Evolutionary conservation across 2,888 invertebrate species (phyloP), one percentile per base, ranked within the genome.

Genomic region (Drosophila quinaria): DNA sequence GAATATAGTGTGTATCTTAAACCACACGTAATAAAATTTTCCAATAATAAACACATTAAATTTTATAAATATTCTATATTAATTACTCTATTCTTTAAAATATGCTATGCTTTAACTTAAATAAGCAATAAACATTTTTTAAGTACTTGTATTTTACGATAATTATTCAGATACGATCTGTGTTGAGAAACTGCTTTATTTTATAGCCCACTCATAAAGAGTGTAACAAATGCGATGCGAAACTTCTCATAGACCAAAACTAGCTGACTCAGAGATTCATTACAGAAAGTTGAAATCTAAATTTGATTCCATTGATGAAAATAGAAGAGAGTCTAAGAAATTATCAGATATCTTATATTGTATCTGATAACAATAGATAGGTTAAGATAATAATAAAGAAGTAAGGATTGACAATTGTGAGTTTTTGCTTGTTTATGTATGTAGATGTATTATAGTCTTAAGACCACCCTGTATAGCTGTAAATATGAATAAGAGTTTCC

Each of bases 401-500:
- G 0, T 33, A 11, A 0, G 33, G 4, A 4, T 11, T 11, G 4
- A 5, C 5, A 35, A 4, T 4, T 35, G 4, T 5, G 8, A 37
- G n/a, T n/a, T 6, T 2, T n/a, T n/a, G n/a, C 8, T 8, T 1
- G n/a, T 2, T 8, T n/a, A n/a, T 25, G 25, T 25, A 25, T 25
- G 25, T 22, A 22, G 4, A 2, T 37, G 37, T 6, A 6, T 2
- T 37, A 0, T 1, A 37, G 37, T 37, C 2, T n/a, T 37, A 37
- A 1, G 37, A 37, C 37, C 6, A 39, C 39, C 39, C 15, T 39
- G 39, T 9, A 39, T 15, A 25, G 25, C 39, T 10, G 9, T 42
- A 46, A 55, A 55, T 73, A 50, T 44, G 62, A 74, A 19, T 54
- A 9, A 42, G 44, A 58, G 42, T 8, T 61, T 61, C 37, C 25